A percentile compares a stretch with the other conserved stretches of the same genome.
Evolutionary conservation across 2,797 vertebrate species (phyloP).

Genomic region (Pygocentrus nattereri): DNA sequence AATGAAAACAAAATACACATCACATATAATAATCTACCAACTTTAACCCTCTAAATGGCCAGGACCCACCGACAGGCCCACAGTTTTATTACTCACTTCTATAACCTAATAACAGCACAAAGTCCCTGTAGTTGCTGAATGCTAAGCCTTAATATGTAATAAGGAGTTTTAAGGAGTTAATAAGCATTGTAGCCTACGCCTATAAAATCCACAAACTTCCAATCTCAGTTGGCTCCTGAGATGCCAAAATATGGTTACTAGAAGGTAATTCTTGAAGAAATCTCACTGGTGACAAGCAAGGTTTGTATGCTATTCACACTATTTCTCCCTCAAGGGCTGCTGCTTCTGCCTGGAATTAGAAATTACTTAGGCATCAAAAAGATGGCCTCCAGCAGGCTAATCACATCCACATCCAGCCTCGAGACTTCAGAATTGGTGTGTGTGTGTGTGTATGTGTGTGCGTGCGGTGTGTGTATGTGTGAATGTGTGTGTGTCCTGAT

Average conservation of each 20-base stretch:
- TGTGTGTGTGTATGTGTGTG: conserved; percentile 19
- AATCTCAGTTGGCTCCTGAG: not conserved
- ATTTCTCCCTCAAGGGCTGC: not conserved
- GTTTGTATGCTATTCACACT: not conserved
- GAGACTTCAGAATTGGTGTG: conserved; percentile 9
- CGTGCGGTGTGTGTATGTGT: conserved; percentile 35
- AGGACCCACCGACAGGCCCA: no score
- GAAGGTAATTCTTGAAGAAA: not conserved
- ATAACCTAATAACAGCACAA: no score
- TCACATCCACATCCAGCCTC: not conserved
- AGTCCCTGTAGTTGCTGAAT: no score
- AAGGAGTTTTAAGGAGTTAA: no score
- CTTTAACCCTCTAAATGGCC: no score
- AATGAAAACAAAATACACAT: no score
- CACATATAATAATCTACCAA: not conserved
- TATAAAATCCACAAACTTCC: no score
- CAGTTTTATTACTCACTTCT: no score
- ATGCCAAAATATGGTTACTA: not conserved
- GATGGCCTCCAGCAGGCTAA: not conserved
- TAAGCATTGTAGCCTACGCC: no score
- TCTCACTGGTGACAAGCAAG: not conserved
- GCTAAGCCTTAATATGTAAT: no score
- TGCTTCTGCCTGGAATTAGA: conserved; percentile 26
- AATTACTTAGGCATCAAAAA: conserved; percentile 28
- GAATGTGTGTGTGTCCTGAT: conserved; percentile 33